Evolutionary conservation across 2,888 invertebrate genomes (phyloP), one percentile per base, ranked within the genome.

Genomic region (Ennomos quercinarius): DNA sequence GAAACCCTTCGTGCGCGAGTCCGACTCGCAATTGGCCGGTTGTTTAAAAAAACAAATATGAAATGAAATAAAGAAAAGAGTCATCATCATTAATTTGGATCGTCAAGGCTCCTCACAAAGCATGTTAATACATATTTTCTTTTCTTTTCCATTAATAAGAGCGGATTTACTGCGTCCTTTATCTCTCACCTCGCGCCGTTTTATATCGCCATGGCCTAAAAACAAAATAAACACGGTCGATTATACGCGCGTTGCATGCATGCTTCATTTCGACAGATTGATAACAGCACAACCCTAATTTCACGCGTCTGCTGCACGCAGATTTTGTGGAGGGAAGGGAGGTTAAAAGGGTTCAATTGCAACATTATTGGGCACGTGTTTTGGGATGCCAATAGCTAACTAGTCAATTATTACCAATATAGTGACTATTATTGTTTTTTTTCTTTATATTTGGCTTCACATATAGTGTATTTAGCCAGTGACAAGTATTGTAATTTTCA

Each of bases 301-400:
- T 50, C 56, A 51, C 41, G 57, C 48, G 57, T 56, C 55, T 61
- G 54, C 43, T 50, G 56, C 53, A 55, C 49, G 55, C 59, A 60
- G 61, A 61, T 61, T 58, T 57, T 48, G 61, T 27, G 55, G 63
- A 6, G 27, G 27, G 6, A 27, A 5, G 27, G 27, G 27, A 27
- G 61, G 64, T 60, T 61, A 61, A 65, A 64, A 55, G 60, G 61
- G 61, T 60, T 61, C 55, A 57, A 55, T 57, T 57, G 61, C 50
- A 54, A 57, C 45, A 11, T 9, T 43, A 60, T 57, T 45, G 46
- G 44, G 38, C 56, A 57, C 46, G 56, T 52, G 45, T 17, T n/a
- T n/a, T 17, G 35, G 27, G 40, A 27, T 40, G 37, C 27, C 27
- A 27, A 27, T 27, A 27, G 43, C 43, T 60, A 39, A 57, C 46